These are phyloP conservation scores for Palythoa grandis DNA, from an alignment of 92 coral and sea anemone species.

Conservation along the genomic window DNA sequence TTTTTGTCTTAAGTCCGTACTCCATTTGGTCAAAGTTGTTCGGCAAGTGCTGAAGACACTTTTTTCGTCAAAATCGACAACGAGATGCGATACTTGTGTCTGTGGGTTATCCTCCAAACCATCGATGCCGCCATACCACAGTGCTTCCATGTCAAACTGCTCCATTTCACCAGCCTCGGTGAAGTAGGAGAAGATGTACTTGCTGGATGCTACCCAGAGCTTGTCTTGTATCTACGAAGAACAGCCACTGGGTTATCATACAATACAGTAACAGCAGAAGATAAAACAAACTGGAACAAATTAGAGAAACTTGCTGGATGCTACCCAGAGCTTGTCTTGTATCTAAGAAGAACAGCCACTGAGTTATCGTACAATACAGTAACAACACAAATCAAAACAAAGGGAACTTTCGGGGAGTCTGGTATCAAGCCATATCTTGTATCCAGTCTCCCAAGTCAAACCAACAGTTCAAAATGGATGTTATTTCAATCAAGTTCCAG, in stretches of 20 bases:
- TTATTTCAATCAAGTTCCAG: no score
- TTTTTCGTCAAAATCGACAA: slow-evolving; percentile 59
- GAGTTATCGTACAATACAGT: background rate
- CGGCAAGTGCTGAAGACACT: slow-evolving; percentile 81
- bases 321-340: slow-evolving; percentile 77
- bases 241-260: background rate
- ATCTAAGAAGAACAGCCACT: background rate
- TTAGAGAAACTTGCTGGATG: slow-evolving; percentile 62
- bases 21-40: slow-evolving; percentile 89
- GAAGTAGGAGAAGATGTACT: slow-evolving; percentile 81
- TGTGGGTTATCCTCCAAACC: slow-evolving; percentile 82
- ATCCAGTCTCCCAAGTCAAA: background rate
- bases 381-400: background rate
- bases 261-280: background rate
- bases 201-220: slow-evolving; percentile 86
- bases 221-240: slow-evolving; percentile 48
- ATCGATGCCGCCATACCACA: slow-evolving; percentile 85
- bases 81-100: slow-evolving; percentile 67
- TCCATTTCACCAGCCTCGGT: slow-evolving; percentile 81
- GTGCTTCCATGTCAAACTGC: slow-evolving; percentile 89
- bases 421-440: slow-evolving; percentile 64
- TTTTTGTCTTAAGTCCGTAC: slow-evolving; percentile 66
- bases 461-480: no score
- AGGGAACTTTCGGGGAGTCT: background rate
- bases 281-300: background rate